Base-by-base conservation (phyloP, 2,797 vertebrate genomes). In the Chaetophractus vellerosus region DNA sequence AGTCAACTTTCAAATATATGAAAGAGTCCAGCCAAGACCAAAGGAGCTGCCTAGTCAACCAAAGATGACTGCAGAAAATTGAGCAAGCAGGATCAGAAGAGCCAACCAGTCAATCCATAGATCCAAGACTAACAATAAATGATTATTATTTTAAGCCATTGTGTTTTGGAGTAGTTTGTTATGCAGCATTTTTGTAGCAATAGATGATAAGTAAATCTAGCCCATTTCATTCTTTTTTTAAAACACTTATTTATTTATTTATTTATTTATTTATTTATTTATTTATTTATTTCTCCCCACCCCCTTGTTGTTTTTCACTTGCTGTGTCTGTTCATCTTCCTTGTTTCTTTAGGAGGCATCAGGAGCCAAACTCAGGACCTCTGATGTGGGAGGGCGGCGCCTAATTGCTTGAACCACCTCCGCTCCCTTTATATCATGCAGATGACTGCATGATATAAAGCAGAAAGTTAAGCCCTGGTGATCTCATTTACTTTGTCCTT, bases 111-210 rank as follows among this genome's bases (percentile, higher is more conserved):
- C 31, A 66, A 57, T 19, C 6, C 76, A 88, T 24, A 69, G 7
- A 63, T 16, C 15, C n/a, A 38, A 36, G n/a, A 64, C 3, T 36
- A 81, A 82, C 66, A 57, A 69, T 72, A 41, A 5, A 50, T 38
- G 19, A 36, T 61, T 69, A 55, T 33, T 69, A 63, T 82, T 91
- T 92, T 88, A 82, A 95, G 28, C 10, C 84, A 90, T 5, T 26
- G 41, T 64, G 12, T 64, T 48, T 76, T 66, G 36, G 9, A 63
- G 28, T 83, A 63, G n/a, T n/a, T n/a, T n/a, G 8, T 41, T 59
- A 76, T 64, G 19, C 31, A 84, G 28, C 12, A 78, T 78, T 88
- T 80, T 84, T 88, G 5, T 55, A 78, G 45, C 45, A 64, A 78
- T 33, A 71, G 24, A 83, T 31, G 31, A 71, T 45, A 92, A n/a